These are phyloP conservation scores for Diarsia rubi DNA, from an alignment of 2,888 invertebrate genomes.

Conservation along the genomic window DNA sequence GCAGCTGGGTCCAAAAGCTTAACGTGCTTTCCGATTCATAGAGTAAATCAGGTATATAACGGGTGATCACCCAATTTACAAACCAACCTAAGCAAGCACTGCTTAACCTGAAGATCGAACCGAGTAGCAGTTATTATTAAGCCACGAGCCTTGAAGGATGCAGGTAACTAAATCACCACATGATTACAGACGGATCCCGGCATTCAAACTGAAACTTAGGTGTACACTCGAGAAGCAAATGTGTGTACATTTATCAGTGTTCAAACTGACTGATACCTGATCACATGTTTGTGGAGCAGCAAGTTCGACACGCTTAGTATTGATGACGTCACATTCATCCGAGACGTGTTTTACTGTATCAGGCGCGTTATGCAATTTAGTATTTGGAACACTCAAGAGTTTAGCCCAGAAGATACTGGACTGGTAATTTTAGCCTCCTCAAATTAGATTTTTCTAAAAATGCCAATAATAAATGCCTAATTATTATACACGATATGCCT, in stretches of 20 bases:
- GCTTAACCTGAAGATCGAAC: too few species aligned
- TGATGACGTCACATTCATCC: slow-evolving; percentile 49
- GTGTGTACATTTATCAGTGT: slow-evolving; percentile 49
- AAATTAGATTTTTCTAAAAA: not conserved
- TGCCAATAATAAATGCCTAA: too few species aligned
- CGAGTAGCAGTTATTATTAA: too few species aligned
- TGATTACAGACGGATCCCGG: slow-evolving; percentile 29
- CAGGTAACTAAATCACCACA: not conserved
- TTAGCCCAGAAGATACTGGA: not conserved
- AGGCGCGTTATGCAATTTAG: not conserved
- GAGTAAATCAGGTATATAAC: too few species aligned
- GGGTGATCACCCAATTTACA: too few species aligned
- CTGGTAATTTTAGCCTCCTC: not conserved
- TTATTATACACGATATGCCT: not conserved
- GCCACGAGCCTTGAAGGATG: not conserved
- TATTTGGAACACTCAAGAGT: not conserved
- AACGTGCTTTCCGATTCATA: too few species aligned
- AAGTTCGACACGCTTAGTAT: slow-evolving; percentile 42
- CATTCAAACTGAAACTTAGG: slow-evolving; percentile 17
- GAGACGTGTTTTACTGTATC: slow-evolving; percentile 4
- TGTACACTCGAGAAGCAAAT: slow-evolving; percentile 41
- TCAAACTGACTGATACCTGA: slow-evolving; percentile 33
- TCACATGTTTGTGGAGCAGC: slow-evolving; percentile 35
- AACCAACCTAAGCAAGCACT: too few species aligned
- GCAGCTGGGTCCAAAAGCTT: too few species aligned